Base-by-base conservation (phyloP, 2,797 vertebrate species). In the Anisognathus igniventris region DNA sequence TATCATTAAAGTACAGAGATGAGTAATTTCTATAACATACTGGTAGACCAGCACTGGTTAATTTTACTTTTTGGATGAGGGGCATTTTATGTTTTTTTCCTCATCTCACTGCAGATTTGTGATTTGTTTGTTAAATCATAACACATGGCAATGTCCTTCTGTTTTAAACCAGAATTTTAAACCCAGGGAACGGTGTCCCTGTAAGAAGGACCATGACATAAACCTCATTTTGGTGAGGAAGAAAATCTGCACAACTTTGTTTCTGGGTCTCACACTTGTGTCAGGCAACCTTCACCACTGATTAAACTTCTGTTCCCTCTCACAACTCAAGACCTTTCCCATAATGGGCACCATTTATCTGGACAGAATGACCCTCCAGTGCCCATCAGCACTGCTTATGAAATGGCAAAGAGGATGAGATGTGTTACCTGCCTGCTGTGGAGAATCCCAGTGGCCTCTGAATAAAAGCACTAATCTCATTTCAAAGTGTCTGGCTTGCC, bases 11-110 rank as follows among this genome's bases (percentile, higher is more conserved):
- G 68, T 89, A 91, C 65, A 87, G 54, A 95, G 76, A 51, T 35
- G 68, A 91, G 83, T 96, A 83, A 92, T 95, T 96, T 96, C 84
- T 97, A 12, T 82, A 80, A 93, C 72, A 44, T 86, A 74, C 62
- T 86, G 66, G 92, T 91, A 93, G 80, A 89, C 64, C 91, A 88
- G 76, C 96, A 92, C 83, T 96, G 82, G 87, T 93, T 95, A 92
- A 87, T 97, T 97, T 96, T 92, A 92, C 72, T 96, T 95, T 96
- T 93, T 90, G 84, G 79, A 83, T 93, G 72, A 97, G 78, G 75
- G 30, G 45, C 54, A 23, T 89, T 86, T 57, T 31, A 9, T 47
- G 40, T 50, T 74, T 94, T 21, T 96, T 92, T 90, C 86, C 83
- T 96, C 64, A 94, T 96, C 78, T 92, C 64, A 94, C 56, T 93